Evolutionary conservation across 2,888 invertebrate genomes (phyloP).

Genomic region (Drosophila diplacantha): DNA sequence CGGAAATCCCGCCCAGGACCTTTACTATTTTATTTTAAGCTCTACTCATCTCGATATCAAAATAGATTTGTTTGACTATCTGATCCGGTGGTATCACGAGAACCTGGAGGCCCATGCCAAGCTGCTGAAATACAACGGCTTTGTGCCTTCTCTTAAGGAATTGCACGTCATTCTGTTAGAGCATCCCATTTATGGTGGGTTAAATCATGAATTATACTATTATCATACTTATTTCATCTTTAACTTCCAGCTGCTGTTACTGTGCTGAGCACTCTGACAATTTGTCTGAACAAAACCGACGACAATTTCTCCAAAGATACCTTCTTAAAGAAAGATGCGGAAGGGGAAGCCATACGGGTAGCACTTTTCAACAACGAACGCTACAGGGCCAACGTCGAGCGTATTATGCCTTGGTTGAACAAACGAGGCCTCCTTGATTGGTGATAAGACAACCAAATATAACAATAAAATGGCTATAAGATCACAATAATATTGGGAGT

Average conservation of each 20-base stretch:
- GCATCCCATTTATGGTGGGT: constrained; percentile 52
- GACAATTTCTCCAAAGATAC: constrained; percentile 52
- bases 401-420: constrained; percentile 67
- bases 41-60: constrained; percentile 71
- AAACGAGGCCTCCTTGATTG: constrained; percentile 59
- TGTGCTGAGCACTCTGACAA: constrained; percentile 42
- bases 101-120: constrained; percentile 55
- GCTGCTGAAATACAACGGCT: constrained; percentile 62
- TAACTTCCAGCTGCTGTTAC: constrained; percentile 40
- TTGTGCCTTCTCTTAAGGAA: constrained; percentile 64
- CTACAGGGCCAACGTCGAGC: constrained; percentile 62
- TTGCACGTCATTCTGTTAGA: constrained; percentile 63
- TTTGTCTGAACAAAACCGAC: constrained; percentile 55
- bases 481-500: constrained; percentile 12
- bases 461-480: background rate
- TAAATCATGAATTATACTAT: background rate
- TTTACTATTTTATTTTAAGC: constrained; percentile 67
- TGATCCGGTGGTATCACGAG: constrained; percentile 72
- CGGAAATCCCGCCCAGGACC: constrained; percentile 69
- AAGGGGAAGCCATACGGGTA: constrained; percentile 36
- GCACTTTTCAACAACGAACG: constrained; percentile 54
- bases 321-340: constrained; percentile 28
- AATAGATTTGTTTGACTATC: constrained; percentile 72
- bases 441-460: background rate
- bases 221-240: background rate